Evolutionary conservation across 2,113 vertebrate species (phyloP).

Genomic region (Halichoerus grypus): DNA sequence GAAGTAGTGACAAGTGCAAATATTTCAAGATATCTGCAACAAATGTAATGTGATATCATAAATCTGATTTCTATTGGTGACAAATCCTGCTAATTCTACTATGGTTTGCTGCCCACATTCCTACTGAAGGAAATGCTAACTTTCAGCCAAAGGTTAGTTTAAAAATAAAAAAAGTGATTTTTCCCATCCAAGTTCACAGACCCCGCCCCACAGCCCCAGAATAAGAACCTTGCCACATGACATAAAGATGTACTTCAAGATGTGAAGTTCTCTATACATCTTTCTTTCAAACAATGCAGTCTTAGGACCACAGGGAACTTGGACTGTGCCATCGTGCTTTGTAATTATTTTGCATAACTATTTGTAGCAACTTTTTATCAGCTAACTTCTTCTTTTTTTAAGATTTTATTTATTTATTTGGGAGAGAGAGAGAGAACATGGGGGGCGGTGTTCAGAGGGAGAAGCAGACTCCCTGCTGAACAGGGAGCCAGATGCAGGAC

Average conservation of each 20-base stretch:
- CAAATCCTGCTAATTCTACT: constrained; percentile 40
- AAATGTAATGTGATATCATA: constrained; percentile 34
- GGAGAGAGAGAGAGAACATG: background rate
- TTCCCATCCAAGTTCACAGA: constrained; percentile 5
- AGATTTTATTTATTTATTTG: background rate
- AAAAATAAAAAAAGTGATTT: background rate
- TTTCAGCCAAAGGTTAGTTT: constrained; percentile 40
- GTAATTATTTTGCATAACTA: background rate
- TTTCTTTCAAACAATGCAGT: background rate
- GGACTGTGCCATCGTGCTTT: background rate
- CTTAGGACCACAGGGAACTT: background rate
- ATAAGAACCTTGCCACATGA: background rate
- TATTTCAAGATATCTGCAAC: constrained; percentile 50
- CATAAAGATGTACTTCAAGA: background rate
- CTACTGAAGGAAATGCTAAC: background rate
- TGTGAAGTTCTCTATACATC: background rate
- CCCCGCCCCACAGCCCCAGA: background rate
- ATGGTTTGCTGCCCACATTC: constrained; percentile 34
- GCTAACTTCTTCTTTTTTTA: background rate
- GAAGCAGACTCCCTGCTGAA: background rate
- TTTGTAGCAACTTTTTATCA: background rate
- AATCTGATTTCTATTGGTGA: constrained; percentile 45
- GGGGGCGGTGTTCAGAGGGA: background rate
- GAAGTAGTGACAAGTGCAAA: constrained; percentile 68
- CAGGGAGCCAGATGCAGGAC: background rate